These are phyloP conservation scores for Melanotaenia nigrans DNA, from an alignment of 2,797 vertebrate genomes.

Conservation along the genomic window DNA sequence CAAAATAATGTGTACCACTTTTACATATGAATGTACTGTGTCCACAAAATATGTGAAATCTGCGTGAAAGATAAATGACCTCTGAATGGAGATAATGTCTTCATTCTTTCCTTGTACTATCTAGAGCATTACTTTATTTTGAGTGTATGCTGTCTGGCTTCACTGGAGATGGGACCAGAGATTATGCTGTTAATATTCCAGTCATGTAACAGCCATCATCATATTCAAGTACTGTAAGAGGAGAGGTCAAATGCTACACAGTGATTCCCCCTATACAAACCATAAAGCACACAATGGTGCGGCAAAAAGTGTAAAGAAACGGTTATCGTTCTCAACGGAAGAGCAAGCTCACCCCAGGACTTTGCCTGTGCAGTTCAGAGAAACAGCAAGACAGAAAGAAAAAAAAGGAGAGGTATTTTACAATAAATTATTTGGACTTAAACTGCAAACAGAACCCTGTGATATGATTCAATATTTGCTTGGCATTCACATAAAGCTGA, in stretches of 20 bases:
- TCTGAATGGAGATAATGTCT: constrained; percentile 60
- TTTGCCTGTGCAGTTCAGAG: constrained; percentile 81
- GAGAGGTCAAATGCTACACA: constrained; percentile 87
- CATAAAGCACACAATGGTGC: constrained; percentile 89
- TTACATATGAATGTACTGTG: constrained; percentile 33
- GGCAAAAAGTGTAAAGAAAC: constrained; percentile 86
- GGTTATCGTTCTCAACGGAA: constrained; percentile 82
- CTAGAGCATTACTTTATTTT: constrained; percentile 68
- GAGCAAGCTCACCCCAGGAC: constrained; percentile 83
- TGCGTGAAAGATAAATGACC: constrained; percentile 38
- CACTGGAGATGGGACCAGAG: constrained; percentile 66
- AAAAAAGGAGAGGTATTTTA: constrained; percentile 77
- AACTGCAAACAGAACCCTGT: constrained; percentile 79
- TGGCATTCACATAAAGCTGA: constrained; percentile 81
- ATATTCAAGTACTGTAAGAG: constrained; percentile 87
- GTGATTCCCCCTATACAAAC: constrained; percentile 85
- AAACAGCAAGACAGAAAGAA: constrained; percentile 74
- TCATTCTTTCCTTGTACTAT: constrained; percentile 56
- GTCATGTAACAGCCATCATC: constrained; percentile 87
- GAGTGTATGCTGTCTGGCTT: constrained; percentile 67
- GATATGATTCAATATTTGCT: constrained; percentile 84
- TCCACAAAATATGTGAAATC: constrained; percentile 32
- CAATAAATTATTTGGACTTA: constrained; percentile 88
- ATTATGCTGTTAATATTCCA: constrained; percentile 83
- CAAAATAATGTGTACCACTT: constrained; percentile 21